Evolutionary conservation across 2,113 vertebrate genomes (phyloP).

Genomic region (Saguinus midas): DNA sequence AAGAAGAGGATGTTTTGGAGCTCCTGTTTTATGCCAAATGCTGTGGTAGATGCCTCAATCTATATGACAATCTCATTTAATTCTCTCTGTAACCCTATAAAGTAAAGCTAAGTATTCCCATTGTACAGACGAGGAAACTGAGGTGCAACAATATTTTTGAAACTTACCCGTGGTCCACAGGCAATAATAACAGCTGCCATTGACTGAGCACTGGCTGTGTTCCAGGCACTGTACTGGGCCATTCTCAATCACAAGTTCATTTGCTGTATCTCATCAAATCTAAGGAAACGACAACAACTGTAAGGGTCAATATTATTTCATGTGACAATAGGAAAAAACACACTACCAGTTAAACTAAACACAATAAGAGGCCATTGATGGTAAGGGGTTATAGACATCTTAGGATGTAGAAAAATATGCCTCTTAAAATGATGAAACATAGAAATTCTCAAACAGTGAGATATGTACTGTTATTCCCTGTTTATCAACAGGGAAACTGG

Average conservation of each 20-base stretch:
- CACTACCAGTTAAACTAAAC: not conserved
- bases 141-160: conserved; percentile 4
- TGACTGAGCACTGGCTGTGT: not conserved
- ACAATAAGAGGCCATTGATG: not conserved
- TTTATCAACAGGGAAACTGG: not conserved
- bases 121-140: not conserved
- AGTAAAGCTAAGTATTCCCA: not conserved
- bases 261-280: not conserved
- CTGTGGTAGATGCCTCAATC: not conserved
- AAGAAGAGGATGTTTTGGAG: too few species aligned
- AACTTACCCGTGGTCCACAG: not conserved
- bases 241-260: not conserved
- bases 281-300: not conserved
- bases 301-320: not conserved
- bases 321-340: not conserved
- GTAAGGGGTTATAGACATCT: not conserved
- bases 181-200: not conserved
- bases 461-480: too few species aligned
- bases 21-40: not conserved
- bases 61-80: not conserved
- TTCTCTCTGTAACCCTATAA: not conserved
- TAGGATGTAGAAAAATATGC: not conserved
- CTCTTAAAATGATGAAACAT: not conserved
- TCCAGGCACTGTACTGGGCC: not conserved
- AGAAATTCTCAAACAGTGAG: not conserved